Evolutionary conservation across 1,140 invertebrate genomes (phyloP), one percentile per base, ranked within the genome.

Genomic region (Schlechtendalia chinensis): DNA sequence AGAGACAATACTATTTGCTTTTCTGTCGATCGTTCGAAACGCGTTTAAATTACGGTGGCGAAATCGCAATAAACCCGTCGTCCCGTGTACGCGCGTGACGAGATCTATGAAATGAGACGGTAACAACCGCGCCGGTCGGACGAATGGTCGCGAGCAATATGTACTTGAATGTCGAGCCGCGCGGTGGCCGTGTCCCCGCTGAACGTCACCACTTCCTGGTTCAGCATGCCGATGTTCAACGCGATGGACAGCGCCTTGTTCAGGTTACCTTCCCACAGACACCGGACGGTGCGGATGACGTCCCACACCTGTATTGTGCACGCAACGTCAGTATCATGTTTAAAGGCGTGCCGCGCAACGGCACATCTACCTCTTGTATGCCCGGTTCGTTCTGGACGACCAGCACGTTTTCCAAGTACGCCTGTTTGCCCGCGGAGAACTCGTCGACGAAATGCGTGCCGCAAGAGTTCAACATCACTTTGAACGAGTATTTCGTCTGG

Each of bases 131-230:
- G n/a, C n/a, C n/a, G n/a, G n/a, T n/a, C n/a, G n/a, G n/a, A n/a
- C n/a, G n/a, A n/a, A n/a, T n/a, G n/a, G n/a, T 39, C 8, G 32
- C 53, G 53, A 54, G 16, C 17, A 53, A 53, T 53, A 45, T 45
- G 39, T 69, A 87, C 87, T 85, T 88, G 91, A 67, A 95, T 92
- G 82, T 95, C 93, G 58, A 95, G 86, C 83, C 90, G 90, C 5
- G 93, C 93, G 83, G 91, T 91, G 0, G 93, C 93, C 5, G 93
- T 93, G 82, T 95, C 93, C 6, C 93, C 93, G 82, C 91, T 92
- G 85, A 94, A 95, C 32, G 92, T 93, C 24, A 94, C 91, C 19
- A 91, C 91, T 83, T 94, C 90, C 84, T 93, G 91, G 81, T 91
- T 92, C 72, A 94, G 84, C 91, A 93, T 93, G 32, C 92, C 93